Conservation (phyloP, 2,113 vertebrate species). For the Chlamydotis undulata region DNA sequence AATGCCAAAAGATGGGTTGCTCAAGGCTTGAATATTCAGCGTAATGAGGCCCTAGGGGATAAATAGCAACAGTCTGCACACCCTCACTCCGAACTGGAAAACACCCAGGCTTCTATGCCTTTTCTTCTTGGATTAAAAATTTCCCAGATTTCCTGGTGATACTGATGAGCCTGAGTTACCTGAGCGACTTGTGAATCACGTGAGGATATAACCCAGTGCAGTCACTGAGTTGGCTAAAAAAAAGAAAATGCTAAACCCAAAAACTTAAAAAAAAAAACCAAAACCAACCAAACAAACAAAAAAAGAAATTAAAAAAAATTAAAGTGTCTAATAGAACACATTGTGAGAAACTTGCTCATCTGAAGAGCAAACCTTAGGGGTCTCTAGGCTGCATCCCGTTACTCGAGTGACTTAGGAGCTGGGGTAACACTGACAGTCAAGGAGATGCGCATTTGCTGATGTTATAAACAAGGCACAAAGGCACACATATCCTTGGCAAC, state of each 20-base stretch:
- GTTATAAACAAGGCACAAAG: not conserved
- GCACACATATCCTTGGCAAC: rapidly evolving
- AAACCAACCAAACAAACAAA: no score
- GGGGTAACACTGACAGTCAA: not conserved
- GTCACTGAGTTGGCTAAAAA: not conserved
- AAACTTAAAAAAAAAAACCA: not conserved
- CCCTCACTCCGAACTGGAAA: conserved; percentile 23
- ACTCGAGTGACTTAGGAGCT: not conserved
- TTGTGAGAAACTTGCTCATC: not conserved
- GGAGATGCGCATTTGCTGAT: not conserved
- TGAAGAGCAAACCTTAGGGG: not conserved
- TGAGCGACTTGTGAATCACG: not conserved
- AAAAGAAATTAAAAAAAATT: not conserved
- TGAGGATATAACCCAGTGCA: not conserved
- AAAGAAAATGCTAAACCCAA: not conserved
- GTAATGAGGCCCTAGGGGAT: conserved; percentile 65
- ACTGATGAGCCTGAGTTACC: not conserved
- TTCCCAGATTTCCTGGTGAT: not conserved
- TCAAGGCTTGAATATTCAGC: conserved; percentile 53
- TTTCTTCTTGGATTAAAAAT: not conserved
- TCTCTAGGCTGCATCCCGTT: not conserved
- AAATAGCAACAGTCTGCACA: conserved; percentile 43
- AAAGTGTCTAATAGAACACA: not conserved
- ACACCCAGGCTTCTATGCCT: not conserved
- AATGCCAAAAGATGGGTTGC: conserved; percentile 63